Conservation (phyloP, 2,797 vertebrate species). For the Hoplostethus mediterraneus region DNA sequence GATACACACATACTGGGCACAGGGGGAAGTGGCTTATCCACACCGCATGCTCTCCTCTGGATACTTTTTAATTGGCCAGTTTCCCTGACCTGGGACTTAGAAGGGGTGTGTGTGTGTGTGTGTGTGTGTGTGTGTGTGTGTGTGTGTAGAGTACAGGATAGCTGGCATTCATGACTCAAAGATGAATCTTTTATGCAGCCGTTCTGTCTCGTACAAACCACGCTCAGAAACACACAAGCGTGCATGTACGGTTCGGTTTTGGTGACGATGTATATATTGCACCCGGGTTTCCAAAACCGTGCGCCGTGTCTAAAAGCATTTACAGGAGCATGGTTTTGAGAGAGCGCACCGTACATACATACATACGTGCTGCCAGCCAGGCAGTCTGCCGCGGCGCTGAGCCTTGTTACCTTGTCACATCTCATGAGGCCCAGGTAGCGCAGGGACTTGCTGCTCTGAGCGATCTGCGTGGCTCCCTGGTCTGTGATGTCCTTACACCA, state of each 20-base stretch:
- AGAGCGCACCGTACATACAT: neutral
- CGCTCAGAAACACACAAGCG: neutral
- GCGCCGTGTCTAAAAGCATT: neutral
- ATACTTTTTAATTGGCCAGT: slow-evolving; percentile 42
- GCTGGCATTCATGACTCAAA: neutral
- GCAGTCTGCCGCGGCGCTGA: slow-evolving; percentile 9
- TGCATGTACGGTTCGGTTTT: neutral
- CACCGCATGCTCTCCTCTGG: slow-evolving; percentile 39
- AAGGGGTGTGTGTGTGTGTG: neutral
- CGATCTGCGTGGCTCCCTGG: slow-evolving; percentile 95
- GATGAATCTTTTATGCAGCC: neutral
- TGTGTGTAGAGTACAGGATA: neutral
- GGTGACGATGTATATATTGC: too few species aligned
- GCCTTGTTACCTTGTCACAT: slow-evolving; percentile 94
- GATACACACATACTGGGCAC: slow-evolving; percentile 20
- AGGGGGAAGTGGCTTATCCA: slow-evolving; percentile 33
- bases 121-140: neutral
- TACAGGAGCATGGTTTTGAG: neutral
- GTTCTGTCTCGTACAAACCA: neutral
- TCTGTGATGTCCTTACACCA: slow-evolving; percentile 99
- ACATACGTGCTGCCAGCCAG: slow-evolving; percentile 25
- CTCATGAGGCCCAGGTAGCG: slow-evolving; percentile 97
- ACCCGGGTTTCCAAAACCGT: neutral
- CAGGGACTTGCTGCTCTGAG: slow-evolving; percentile 97
- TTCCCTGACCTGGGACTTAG: slow-evolving; percentile 21